These are phyloP conservation scores for Odocoileus virginianus DNA, from an alignment of 2,113 vertebrate genomes.

Conservation along the genomic window DNA sequence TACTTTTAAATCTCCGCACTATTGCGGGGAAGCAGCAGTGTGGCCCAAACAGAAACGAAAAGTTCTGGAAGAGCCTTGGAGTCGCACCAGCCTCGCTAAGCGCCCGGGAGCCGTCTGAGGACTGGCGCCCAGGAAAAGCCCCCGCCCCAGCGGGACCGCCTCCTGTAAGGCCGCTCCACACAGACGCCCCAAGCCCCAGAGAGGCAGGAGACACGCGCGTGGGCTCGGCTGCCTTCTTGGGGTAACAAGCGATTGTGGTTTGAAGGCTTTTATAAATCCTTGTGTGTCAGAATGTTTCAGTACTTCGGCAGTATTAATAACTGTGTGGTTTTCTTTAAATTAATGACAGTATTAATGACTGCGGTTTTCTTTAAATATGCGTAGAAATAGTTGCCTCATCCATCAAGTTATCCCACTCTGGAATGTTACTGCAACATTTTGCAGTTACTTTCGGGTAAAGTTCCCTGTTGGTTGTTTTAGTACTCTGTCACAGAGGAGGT, in stretches of 20 bases:
- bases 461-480: neutral
- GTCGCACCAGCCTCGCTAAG: neutral
- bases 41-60: neutral
- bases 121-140: neutral
- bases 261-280: too few species aligned
- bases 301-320: rapidly evolving
- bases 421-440: neutral
- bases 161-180: neutral
- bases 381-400: neutral
- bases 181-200: rapidly evolving
- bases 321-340: neutral
- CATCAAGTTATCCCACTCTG: neutral
- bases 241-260: neutral
- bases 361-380: neutral
- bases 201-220: rapidly evolving
- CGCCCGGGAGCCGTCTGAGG: neutral
- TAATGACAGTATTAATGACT: neutral
- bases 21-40: neutral
- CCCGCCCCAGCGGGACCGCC: neutral
- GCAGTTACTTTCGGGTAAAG: neutral
- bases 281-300: neutral
- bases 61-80: constrained; percentile 18
- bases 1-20: neutral
- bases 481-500: neutral
- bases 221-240: neutral